Percentiles rank a stretch among this genome's conserved stretches.
Conservation (phyloP, 2,797 vertebrate genomes). For the Clarias laeviceps region DNA sequence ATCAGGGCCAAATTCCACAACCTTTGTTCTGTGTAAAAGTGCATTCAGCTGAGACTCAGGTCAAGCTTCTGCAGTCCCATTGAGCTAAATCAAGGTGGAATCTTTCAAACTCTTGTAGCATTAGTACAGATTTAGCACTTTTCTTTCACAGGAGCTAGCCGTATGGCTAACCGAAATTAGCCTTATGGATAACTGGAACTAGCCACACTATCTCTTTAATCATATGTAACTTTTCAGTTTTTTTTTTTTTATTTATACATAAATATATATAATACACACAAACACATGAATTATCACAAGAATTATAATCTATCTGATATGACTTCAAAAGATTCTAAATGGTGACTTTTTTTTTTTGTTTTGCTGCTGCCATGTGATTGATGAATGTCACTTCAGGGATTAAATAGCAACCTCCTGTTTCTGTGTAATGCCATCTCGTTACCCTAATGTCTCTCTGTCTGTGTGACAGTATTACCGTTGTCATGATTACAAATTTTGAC, state of each 20-base stretch:
- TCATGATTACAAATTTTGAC: constrained; percentile 18
- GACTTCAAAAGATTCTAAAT: neutral
- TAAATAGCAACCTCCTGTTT: constrained; percentile 18
- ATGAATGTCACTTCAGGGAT: constrained; percentile 33
- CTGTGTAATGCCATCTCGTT: constrained; percentile 18
- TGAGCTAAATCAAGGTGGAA: too few species aligned
- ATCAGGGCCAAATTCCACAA: too few species aligned
- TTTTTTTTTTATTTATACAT: neutral
- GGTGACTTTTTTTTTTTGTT: neutral
- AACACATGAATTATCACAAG: neutral
- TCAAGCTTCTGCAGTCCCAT: too few species aligned
- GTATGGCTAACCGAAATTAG: too few species aligned
- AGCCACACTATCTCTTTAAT: neutral
- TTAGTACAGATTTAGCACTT: too few species aligned
- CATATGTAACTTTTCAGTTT: neutral
- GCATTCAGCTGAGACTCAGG: too few species aligned
- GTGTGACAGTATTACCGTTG: constrained; percentile 19
- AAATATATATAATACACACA: neutral
- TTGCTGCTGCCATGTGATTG: constrained; percentile 23
- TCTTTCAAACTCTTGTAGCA: too few species aligned
- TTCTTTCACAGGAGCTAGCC: too few species aligned
- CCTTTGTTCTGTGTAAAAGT: too few species aligned
- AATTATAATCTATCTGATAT: neutral
- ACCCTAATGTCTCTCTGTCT: constrained; percentile 22
- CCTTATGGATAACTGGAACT: too few species aligned